Evolutionary conservation across 2,797 vertebrate species (phyloP), one percentile per base, ranked within the genome.

Genomic region (Xenopus petersii): DNA sequence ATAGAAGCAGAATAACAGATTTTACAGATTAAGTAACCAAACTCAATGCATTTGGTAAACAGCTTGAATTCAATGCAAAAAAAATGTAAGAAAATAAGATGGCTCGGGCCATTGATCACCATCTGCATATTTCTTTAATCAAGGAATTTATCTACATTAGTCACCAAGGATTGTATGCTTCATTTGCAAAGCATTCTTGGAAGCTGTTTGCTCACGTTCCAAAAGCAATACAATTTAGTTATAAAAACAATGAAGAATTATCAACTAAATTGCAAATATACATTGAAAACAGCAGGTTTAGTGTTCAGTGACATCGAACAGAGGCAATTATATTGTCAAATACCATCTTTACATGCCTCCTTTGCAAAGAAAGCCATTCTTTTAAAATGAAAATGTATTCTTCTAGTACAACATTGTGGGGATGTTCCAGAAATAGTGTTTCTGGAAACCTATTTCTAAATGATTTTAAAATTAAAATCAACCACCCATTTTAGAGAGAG

Each of bases 121-220:
- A 78, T 78, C 76, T 78, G 76, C 76, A 78, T 73, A 78, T 69
- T 64, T 69, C 71, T 65, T 66, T 73, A 78, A 78, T 78, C 76
- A 73, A 64, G 66, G 60, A 71, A 78, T 78, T 78, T 78, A 78
- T 78, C 65, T 66, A 70, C 76, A 73, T 24, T 78, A 24, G 66
- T 70, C 60, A 59, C 76, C 11, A 48, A 60, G 76, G 76, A 78
- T 78, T 73, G 60, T 42, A 73, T 49, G 76, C 65, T 66, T 78
- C 76, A 78, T 78, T 78, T 73, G n/a, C 65, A 51, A 7, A 33
- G 5, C 6, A 59, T 36, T 78, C 71, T 66, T 78, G 66, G 49
- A 72, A 71, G 59, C 66, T 4, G 60, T 73, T 64, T 65, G 66
- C 66, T 73, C 65, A 59, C 21, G 64, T 73, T 78, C 54, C 49